phyloP scores from a whole-genome alignment of 2,888 invertebrate genomes.

The Drosophila parthenogenetica region DNA sequence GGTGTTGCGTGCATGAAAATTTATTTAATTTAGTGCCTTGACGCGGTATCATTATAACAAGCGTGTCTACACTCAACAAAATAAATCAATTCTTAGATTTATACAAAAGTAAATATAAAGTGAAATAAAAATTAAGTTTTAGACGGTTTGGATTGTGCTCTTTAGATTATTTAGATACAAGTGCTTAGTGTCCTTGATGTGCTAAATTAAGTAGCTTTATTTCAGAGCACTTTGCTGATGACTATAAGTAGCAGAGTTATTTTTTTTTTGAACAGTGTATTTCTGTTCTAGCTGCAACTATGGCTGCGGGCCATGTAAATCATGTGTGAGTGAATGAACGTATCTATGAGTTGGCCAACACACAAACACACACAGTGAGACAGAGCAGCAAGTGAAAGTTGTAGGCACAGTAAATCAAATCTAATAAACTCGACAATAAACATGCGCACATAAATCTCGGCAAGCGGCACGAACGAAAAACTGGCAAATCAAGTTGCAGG shows the following conservation, averaged over 20 bases:
- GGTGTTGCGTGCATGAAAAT: slow-evolving; percentile 43
- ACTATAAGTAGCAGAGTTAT: too few species aligned
- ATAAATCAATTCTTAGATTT: too few species aligned
- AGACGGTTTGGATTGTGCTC: too few species aligned
- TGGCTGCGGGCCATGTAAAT: slow-evolving; percentile 47
- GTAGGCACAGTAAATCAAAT: slow-evolving; percentile 73
- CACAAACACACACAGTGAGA: slow-evolving; percentile 9
- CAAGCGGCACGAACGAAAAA: slow-evolving; percentile 59
- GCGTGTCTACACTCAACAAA: neutral
- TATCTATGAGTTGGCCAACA: slow-evolving; percentile 24
- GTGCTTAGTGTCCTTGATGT: too few species aligned
- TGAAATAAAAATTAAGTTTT: too few species aligned
- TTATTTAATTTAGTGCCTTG: slow-evolving; percentile 29
- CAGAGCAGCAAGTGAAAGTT: slow-evolving; percentile 54
- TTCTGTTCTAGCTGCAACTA: slow-evolving; percentile 31
- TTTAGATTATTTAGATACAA: too few species aligned
- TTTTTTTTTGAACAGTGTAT: neutral
- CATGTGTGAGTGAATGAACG: slow-evolving; percentile 27
- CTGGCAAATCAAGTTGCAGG: slow-evolving; percentile 65
- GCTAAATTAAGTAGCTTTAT: too few species aligned
- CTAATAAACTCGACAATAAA: slow-evolving; percentile 79
- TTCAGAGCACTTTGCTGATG: too few species aligned
- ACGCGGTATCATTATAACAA: slow-evolving; percentile 59
- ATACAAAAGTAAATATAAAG: too few species aligned
- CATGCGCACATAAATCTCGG: slow-evolving; percentile 73